phyloP scores from a whole-genome alignment of 2,888 invertebrate species.

The Cabera pusaria region DNA sequence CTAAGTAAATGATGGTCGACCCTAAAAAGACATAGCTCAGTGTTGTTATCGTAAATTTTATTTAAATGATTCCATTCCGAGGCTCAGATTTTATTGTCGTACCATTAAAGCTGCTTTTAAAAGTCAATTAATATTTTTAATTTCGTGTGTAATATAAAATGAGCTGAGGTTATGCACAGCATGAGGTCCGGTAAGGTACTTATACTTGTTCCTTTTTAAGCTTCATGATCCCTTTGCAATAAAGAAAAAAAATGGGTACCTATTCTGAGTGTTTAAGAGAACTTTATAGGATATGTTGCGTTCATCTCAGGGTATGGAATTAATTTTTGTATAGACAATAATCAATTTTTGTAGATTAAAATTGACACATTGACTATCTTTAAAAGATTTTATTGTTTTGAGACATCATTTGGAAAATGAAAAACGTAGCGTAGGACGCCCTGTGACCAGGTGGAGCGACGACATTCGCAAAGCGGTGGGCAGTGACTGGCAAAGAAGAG shows the following conservation, averaged over 20 bases:
- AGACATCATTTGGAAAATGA: too few species aligned
- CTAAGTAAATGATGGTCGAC: conserved; percentile 11
- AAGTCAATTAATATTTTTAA: conserved; percentile 37
- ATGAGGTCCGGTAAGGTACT: conserved; percentile 27
- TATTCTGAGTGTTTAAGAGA: conserved; percentile 4
- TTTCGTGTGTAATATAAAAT: conserved; percentile 33
- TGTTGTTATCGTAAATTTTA: conserved; percentile 30
- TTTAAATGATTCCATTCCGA: conserved; percentile 27
- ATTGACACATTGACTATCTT: too few species aligned
- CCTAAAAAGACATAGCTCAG: conserved; percentile 13
- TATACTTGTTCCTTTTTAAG: conserved; percentile 22
- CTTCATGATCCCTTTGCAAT: conserved; percentile 12
- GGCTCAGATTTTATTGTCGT: conserved; percentile 33
- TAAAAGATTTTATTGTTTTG: too few species aligned
- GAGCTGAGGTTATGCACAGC: conserved; percentile 29
- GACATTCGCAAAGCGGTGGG: too few species aligned
- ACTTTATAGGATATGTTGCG: too few species aligned
- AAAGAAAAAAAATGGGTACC: conserved; percentile 5
- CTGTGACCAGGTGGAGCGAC: too few species aligned
- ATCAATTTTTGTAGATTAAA: too few species aligned
- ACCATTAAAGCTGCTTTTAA: conserved; percentile 29
- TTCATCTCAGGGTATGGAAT: too few species aligned
- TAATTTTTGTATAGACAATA: too few species aligned
- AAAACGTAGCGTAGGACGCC: too few species aligned
- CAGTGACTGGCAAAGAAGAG: too few species aligned